Evolutionary conservation across 2,113 vertebrate genomes (phyloP), one percentile per base, ranked within the genome.

Genomic region (Gambusia affinis): DNA sequence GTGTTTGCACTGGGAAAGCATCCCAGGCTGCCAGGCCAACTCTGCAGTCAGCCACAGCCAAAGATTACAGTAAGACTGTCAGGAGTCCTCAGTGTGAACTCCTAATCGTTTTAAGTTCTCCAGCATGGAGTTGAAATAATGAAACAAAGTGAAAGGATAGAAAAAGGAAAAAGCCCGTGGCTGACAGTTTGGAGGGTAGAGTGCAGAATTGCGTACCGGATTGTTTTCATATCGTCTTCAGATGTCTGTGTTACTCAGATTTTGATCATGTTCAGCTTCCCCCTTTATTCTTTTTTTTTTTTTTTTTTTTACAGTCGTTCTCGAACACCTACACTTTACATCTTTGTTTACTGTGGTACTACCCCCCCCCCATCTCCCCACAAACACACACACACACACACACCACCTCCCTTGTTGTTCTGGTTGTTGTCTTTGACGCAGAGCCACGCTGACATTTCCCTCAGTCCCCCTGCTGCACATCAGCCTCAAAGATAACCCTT

Each of bases 401-500:
- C 10, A 37, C 10, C 35, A 37, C 35, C 35, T 67, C 51, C 19
- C 22, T 57, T 57, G 24, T 57, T 24, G 51, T 57, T 57, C 35
- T n/a, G 51, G 24, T 57, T 31, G 79, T 75, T 75, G 60, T 67
- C 79, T 81, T 78, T 86, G 79, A 83, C 74, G 75, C 8, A 57
- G 44, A 81, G 78, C 73, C 15, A 2, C 30, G 5, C 42, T 89
- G 85, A 83, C 80, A 80, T 79, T 85, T 85, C 75, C 42, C 73
- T 57, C 60, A 67, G 74, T 87, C 85, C 75, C 84, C 64, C 84
- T 61, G 67, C 70, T 80, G 77, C 64, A 30, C 67, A 27, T 82
- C 79, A 73, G 77, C 71, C 80, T 85, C 73, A 76, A 76, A 89
- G 76, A 81, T 83, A 67, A 80, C 54, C 76, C 83, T 75, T 76